Conservation (phyloP, 2,113 vertebrate genomes). For the Hystrix brachyura region DNA sequence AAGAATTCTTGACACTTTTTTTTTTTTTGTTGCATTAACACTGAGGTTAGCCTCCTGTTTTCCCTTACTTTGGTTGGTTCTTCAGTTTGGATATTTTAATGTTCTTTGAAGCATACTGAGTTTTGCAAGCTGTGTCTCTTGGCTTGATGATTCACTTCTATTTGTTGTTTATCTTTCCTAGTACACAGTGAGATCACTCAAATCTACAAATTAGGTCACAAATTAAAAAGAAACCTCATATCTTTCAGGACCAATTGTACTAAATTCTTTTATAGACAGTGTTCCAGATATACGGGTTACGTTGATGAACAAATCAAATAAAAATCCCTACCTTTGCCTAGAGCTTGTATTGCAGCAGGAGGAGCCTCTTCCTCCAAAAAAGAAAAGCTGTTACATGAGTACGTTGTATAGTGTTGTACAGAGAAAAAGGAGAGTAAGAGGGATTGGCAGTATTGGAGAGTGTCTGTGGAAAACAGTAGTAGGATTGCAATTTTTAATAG, state of each 20-base stretch:
- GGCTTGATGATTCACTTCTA: constrained; percentile 4
- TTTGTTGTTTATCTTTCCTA: constrained; percentile 33
- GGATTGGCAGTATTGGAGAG: neutral
- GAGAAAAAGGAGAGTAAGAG: neutral
- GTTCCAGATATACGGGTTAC: neutral
- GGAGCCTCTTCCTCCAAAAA: neutral
- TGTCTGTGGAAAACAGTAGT: neutral
- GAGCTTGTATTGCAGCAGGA: neutral
- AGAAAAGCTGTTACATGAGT: neutral
- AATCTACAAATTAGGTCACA: neutral
- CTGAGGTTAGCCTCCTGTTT: neutral
- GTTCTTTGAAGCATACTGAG: neutral
- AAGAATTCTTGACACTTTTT: constrained; percentile 2
- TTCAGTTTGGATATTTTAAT: constrained; percentile 7
- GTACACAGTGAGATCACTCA: neutral
- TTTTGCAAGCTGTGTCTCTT: neutral
- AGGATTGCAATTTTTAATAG: constrained; percentile 18
- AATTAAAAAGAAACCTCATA: constrained; percentile 52
- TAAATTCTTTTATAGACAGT: neutral
- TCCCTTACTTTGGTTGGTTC: neutral
- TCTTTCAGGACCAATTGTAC: neutral
- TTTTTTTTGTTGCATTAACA: neutral
- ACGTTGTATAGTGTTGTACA: neutral
- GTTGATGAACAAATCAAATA: constrained; percentile 5
- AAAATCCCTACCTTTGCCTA: neutral